Percentiles rank a stretch among this genome's conserved stretches.
Evolutionary conservation across 2,888 invertebrate genomes (phyloP).

Genomic region (Andrena chrysosceles): DNA sequence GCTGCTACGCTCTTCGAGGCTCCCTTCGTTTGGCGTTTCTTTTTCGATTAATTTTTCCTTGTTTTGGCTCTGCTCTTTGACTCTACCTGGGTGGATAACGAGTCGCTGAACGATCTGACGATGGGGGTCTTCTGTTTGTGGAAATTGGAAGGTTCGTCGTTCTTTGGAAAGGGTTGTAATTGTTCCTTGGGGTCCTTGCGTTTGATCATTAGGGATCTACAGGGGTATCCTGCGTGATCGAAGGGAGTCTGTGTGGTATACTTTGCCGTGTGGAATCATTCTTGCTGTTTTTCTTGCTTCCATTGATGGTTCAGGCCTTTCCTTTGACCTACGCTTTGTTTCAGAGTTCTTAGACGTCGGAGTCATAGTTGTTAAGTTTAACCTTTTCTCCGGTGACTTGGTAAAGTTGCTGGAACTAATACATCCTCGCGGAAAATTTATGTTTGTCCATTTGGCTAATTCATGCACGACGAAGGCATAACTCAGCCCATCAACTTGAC

Average conservation of each 20-base stretch:
- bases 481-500: constrained; percentile 37
- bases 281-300: too few species aligned
- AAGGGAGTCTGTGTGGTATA: not conserved
- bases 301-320: too few species aligned
- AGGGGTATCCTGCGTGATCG: not conserved
- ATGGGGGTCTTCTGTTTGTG: not conserved
- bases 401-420: not conserved
- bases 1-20: constrained; percentile 5
- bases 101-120: not conserved
- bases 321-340: too few species aligned
- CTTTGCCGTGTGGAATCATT: not conserved
- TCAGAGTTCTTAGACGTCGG: too few species aligned
- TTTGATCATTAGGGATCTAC: constrained; percentile 7
- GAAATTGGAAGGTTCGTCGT: constrained; percentile 14
- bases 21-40: constrained; percentile 10
- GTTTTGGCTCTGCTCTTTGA: constrained; percentile 14
- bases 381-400: not conserved
- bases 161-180: constrained; percentile 27
- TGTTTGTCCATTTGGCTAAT: constrained; percentile 26
- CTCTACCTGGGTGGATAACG: constrained; percentile 30
- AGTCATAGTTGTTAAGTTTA: not conserved
- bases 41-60: constrained; percentile 11
- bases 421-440: constrained; percentile 13
- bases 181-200: constrained; percentile 6
- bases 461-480: constrained; percentile 23